These are phyloP conservation scores for Brachymystax lenok DNA, from an alignment of 2,797 vertebrate species.

Conservation along the genomic window DNA sequence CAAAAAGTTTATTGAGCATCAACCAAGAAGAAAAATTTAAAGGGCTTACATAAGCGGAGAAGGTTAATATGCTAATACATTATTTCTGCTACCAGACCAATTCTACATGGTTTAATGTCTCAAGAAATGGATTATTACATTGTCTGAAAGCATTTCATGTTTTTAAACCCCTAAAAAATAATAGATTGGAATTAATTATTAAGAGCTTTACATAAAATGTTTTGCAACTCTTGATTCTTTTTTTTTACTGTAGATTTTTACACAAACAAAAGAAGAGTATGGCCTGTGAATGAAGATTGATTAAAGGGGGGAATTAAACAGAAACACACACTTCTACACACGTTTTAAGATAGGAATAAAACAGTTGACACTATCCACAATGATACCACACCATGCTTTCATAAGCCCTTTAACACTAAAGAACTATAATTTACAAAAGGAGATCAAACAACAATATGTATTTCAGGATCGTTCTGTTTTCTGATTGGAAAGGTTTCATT, in stretches of 20 bases:
- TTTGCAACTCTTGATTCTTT: constrained; percentile 41
- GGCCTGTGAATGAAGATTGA: constrained; percentile 58
- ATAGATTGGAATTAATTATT: constrained; percentile 45
- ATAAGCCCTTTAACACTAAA: constrained; percentile 96
- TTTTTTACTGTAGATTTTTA: constrained; percentile 46
- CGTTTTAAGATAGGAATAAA: constrained; percentile 54
- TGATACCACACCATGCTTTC: constrained; percentile 78
- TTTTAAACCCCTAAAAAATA: constrained; percentile 27
- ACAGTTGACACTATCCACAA: constrained; percentile 65
- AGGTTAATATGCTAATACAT: constrained; percentile 60
- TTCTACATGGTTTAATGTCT: constrained; percentile 42
- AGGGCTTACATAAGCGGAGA: constrained; percentile 85
- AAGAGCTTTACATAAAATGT: constrained; percentile 46
- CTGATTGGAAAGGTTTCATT: constrained; percentile 84
- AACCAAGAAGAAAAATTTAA: constrained; percentile 94
- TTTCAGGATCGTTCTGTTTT: constrained; percentile 73
- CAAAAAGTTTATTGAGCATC: constrained; percentile 99
- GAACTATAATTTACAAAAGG: constrained; percentile 91
- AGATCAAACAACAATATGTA: constrained; percentile 86
- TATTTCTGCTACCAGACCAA: constrained; percentile 38
- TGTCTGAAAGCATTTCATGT: constrained; percentile 47
- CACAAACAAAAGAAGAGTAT: constrained; percentile 44
- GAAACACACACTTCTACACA: constrained; percentile 61
- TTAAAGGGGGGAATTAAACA: constrained; percentile 48
- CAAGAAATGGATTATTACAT: constrained; percentile 46